Base-by-base conservation (phyloP, 2,797 vertebrate genomes). In the Chanos chanos region DNA sequence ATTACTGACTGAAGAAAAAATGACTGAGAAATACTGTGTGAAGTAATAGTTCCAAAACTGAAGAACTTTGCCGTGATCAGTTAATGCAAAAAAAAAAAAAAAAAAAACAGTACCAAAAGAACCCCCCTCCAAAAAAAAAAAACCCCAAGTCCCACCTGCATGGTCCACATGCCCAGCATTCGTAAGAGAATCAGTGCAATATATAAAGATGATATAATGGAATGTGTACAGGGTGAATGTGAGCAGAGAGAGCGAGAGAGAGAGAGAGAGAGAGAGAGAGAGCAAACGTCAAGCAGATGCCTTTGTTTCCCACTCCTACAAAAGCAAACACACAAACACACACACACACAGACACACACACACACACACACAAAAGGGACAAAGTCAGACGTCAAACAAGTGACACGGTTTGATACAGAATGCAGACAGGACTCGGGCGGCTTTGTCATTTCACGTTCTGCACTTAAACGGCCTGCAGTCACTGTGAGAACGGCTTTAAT, bases 301-400 rank as follows among this genome's bases (percentile, higher is more conserved):
- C 80, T 91, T 92, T 53, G 83, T 87, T 68, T 92, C 91, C 89
- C 89, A 92, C 43, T 91, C 89, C 91, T 92, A 71, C 34, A 54
- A 77, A 58, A 54, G n/a, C 1, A 21, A 49, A 37, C 5, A 22
- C 5, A 28, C 18, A 31, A 4, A 2, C 19, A 53, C 8, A 54
- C 1, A 21, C 49, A 37, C 5, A 22, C 5, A 28, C 18, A 31
- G 4, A 2, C 19, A 53, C 8, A 61, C 36, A 61, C 13, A 28
- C 34, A 61, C 3, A n/a, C n/a, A n/a, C n/a, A n/a, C 24, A 27
- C 0, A 27, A 5, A 47, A 10, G 15, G 10, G 27, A 7, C 64
- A 37, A n/a, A 7, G 10, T 40, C 27, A 48, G 1, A 6, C n/a
- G n/a, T n/a, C n/a, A n/a, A n/a, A n/a, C n/a, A n/a, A n/a, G n/a